phyloP scores from a whole-genome alignment of 2,888 invertebrate genomes.

The Microplitis deprimator region DNA sequence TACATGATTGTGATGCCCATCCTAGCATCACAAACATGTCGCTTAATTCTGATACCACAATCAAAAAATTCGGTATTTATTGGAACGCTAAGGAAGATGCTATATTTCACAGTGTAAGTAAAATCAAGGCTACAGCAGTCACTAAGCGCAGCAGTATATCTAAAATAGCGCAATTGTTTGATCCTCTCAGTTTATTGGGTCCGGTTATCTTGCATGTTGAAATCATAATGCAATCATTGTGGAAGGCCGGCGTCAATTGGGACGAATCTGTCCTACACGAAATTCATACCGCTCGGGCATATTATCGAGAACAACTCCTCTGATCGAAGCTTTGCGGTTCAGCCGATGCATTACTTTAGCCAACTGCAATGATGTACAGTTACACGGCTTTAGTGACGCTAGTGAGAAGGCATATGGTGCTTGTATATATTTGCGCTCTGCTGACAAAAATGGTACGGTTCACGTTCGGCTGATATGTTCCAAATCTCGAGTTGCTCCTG shows the following conservation, averaged over 20 bases:
- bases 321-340: background rate
- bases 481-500: slow-evolving; percentile 26
- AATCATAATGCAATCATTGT: slow-evolving; percentile 18
- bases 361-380: background rate
- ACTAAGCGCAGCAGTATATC: slow-evolving; percentile 4
- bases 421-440: background rate
- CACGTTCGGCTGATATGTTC: background rate
- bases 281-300: background rate
- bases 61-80: slow-evolving; percentile 27
- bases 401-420: background rate
- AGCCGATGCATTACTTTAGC: background rate
- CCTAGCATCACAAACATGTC: background rate
- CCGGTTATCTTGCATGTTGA: slow-evolving; percentile 16
- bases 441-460: background rate
- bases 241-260: background rate
- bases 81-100: slow-evolving; percentile 2
- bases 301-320: background rate
- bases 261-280: background rate
- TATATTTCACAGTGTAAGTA: too few species aligned
- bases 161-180: background rate
- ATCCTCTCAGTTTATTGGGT: slow-evolving; percentile 7
- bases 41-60: background rate
- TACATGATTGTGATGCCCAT: background rate
- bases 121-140: too few species aligned
- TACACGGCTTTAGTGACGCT: slow-evolving; percentile 13